phyloP scores from a whole-genome alignment of 2,888 invertebrate species.

The Campoplex capitator region DNA sequence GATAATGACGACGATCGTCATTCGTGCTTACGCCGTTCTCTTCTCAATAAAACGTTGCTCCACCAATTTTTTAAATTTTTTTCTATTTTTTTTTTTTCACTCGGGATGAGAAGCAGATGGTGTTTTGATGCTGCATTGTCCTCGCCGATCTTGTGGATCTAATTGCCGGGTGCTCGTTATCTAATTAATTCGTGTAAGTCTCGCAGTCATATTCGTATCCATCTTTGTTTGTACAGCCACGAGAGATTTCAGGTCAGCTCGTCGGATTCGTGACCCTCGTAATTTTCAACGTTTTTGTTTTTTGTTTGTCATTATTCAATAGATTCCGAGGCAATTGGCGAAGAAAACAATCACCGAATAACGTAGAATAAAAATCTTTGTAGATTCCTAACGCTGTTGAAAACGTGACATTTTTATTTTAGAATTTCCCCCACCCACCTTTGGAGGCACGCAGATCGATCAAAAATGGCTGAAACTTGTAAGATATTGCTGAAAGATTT shows the following conservation, averaged over 20 bases:
- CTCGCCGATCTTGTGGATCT: conserved; percentile 70
- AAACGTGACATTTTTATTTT: neutral
- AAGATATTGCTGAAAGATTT: neutral
- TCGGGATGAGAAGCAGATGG: conserved; percentile 80
- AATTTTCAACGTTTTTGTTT: neutral
- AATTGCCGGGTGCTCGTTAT: conserved; percentile 80
- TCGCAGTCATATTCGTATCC: neutral
- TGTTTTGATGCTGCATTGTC: conserved; percentile 75
- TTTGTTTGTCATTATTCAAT: neutral
- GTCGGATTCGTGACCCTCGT: conserved; percentile 9
- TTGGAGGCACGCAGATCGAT: too few relatives aligned
- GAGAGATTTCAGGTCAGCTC: conserved; percentile 7
- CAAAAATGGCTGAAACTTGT: neutral
- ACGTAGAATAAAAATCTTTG: neutral
- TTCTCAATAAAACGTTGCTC: conserved; percentile 30
- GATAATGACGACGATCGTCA: conserved; percentile 33
- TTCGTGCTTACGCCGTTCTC: conserved; percentile 17
- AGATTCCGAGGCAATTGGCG: neutral
- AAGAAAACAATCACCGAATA: neutral
- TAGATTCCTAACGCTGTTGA: neutral
- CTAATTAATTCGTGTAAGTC: conserved; percentile 79
- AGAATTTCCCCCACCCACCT: neutral
- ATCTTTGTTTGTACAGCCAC: neutral
- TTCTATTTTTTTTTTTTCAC: conserved; percentile 61
- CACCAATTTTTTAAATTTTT: conserved; percentile 50